Conservation (phyloP, 2,888 invertebrate genomes). For the Synergus japonicus region DNA sequence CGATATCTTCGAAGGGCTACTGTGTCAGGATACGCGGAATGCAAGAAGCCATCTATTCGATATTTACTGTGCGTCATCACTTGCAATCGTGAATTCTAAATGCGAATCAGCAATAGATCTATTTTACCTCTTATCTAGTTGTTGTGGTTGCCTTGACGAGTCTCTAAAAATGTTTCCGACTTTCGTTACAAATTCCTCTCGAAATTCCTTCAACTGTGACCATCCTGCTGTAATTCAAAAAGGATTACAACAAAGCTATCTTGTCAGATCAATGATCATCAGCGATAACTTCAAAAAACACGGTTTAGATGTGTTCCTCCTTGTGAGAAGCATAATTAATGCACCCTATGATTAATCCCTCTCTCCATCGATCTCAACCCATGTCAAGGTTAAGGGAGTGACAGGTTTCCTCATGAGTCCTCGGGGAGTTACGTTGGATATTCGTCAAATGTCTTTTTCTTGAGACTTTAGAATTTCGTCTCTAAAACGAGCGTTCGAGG, state of each 20-base stretch:
- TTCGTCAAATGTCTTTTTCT: conserved; percentile 31
- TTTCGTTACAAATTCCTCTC: neutral
- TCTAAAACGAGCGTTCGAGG: conserved; percentile 33
- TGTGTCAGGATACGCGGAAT: conserved; percentile 29
- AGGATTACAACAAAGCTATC: conserved; percentile 23
- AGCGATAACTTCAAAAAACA: conserved; percentile 12
- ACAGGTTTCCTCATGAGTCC: conserved; percentile 34
- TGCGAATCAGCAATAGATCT: neutral
- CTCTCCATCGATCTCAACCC: conserved; percentile 33
- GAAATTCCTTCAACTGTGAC: neutral
- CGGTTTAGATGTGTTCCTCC: conserved; percentile 29
- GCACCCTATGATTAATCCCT: conserved; percentile 35
- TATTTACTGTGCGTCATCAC: conserved; percentile 12
- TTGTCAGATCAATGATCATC: conserved; percentile 24
- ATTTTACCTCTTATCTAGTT: neutral
- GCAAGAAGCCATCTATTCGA: neutral
- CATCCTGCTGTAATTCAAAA: neutral
- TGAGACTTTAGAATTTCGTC: neutral
- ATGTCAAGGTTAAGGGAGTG: conserved; percentile 39
- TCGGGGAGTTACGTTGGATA: conserved; percentile 27
- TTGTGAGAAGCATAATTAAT: conserved; percentile 37
- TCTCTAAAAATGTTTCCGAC: neutral
- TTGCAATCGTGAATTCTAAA: neutral
- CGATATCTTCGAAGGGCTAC: conserved; percentile 38
- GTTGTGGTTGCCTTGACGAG: too few relatives aligned